Conservation (phyloP, 2,797 vertebrate species). For the Hydrolagus colliei region DNA sequence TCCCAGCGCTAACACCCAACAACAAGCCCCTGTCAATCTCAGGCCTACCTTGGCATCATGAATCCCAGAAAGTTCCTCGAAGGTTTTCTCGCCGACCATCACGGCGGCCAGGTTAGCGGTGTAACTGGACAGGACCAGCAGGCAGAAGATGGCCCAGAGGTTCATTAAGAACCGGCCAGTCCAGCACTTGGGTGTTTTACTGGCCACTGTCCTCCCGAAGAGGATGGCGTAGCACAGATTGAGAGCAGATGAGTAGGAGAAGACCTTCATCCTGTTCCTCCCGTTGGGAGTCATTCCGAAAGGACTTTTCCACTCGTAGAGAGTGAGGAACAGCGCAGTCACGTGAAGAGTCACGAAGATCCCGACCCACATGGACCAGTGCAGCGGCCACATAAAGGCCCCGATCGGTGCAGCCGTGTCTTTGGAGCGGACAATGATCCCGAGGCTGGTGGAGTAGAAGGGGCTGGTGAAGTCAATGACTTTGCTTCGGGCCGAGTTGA, state of each 20-base stretch:
- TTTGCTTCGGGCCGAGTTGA: slow-evolving; percentile 77
- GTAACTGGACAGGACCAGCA: slow-evolving; percentile 91
- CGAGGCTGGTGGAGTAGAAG: slow-evolving; percentile 88
- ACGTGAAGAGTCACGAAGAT: slow-evolving; percentile 78
- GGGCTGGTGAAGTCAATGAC: slow-evolving; percentile 88
- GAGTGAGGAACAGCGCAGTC: slow-evolving; percentile 78
- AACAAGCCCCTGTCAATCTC: slow-evolving; percentile 6
- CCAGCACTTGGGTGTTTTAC: slow-evolving; percentile 90
- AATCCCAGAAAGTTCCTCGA: slow-evolving; percentile 85
- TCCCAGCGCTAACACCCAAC: neutral
- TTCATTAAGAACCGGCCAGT: slow-evolving; percentile 93
- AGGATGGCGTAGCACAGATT: slow-evolving; percentile 87
- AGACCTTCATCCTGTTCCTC: slow-evolving; percentile 74
- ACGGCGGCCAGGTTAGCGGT: slow-evolving; percentile 88
- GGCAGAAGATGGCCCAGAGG: slow-evolving; percentile 94
- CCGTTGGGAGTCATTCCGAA: slow-evolving; percentile 84
- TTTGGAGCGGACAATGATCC: slow-evolving; percentile 75
- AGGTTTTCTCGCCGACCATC: slow-evolving; percentile 95
- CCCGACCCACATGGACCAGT: slow-evolving; percentile 92
- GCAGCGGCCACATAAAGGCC: slow-evolving; percentile 86
- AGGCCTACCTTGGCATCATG: slow-evolving; percentile 77
- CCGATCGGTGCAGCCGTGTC: slow-evolving; percentile 77
- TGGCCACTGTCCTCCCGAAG: slow-evolving; percentile 79
- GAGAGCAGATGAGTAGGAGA: slow-evolving; percentile 85
- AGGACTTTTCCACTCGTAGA: slow-evolving; percentile 87